phyloP scores from a whole-genome alignment of 2,888 invertebrate genomes.

The Polyommatus iphigenia region DNA sequence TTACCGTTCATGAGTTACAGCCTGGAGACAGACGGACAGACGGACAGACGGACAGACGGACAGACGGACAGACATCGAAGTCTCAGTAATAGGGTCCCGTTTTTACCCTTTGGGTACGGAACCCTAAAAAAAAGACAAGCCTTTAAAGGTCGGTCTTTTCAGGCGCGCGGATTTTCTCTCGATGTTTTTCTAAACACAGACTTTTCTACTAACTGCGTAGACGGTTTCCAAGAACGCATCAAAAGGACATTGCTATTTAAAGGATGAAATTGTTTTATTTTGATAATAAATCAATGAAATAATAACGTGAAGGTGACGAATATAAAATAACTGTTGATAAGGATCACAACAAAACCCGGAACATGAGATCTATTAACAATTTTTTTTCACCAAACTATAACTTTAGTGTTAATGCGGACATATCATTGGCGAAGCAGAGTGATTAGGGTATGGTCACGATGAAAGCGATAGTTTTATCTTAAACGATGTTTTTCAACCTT shows the following conservation, averaged over 20 bases:
- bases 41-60: no score
- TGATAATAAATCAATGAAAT: constrained; percentile 18
- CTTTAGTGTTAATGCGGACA: constrained; percentile 30
- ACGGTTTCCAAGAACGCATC: background rate
- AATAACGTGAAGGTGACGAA: constrained; percentile 28
- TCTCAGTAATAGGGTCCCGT: no score
- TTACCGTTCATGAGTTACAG: no score
- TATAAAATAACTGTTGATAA: constrained; percentile 43
- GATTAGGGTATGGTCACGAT: constrained; percentile 37
- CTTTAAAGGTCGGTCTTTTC: no score
- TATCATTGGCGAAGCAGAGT: constrained; percentile 52
- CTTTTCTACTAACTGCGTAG: no score
- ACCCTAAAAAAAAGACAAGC: no score
- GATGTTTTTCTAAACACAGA: background rate
- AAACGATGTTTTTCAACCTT: no score
- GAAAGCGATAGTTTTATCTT: background rate
- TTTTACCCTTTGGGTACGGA: no score
- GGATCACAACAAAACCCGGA: constrained; percentile 58
- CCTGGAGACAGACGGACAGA: no score
- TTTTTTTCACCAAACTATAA: constrained; percentile 54
- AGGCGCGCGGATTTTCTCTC: no score
- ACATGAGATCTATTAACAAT: constrained; percentile 65
- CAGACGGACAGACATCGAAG: no score
- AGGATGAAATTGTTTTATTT: background rate
- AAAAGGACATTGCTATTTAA: background rate